Evolutionary conservation across 2,888 invertebrate species (phyloP).

Genomic region (Lepidochrysops patricia): DNA sequence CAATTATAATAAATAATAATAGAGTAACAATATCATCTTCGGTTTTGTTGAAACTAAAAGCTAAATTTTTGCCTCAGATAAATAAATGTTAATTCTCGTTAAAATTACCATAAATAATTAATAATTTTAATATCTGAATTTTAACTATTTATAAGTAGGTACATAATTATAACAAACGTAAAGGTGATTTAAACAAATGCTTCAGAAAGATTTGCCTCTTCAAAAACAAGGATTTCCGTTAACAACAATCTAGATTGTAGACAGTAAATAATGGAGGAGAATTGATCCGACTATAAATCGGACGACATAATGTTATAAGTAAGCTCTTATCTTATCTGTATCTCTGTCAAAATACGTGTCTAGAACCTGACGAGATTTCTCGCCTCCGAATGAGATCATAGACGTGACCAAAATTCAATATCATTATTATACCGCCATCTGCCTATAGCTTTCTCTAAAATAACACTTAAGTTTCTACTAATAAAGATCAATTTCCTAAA

Average conservation of each 20-base stretch:
- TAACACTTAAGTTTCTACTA: neutral
- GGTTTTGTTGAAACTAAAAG: too few relatives aligned
- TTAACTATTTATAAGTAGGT: too few relatives aligned
- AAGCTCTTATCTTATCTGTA: neutral
- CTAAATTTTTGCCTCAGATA: neutral
- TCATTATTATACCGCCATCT: neutral
- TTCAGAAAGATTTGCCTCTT: too few relatives aligned
- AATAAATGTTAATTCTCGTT: neutral
- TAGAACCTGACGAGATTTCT: neutral
- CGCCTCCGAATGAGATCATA: neutral
- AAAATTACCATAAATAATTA: too few relatives aligned
- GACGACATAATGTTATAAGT: conserved; percentile 3
- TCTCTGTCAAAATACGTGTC: neutral
- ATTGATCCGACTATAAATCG: neutral
- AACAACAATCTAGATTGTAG: too few relatives aligned
- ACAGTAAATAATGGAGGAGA: neutral
- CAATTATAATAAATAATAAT: too few relatives aligned
- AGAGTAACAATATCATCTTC: too few relatives aligned
- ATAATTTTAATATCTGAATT: too few relatives aligned
- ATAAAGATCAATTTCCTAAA: neutral
- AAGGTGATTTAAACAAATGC: too few relatives aligned
- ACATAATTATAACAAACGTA: too few relatives aligned
- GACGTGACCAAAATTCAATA: conserved; percentile 3
- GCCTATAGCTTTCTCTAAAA: neutral
- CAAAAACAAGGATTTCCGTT: too few relatives aligned